A percentile compares a stretch with the other conserved stretches of the same genome.
These are phyloP conservation scores for Scomberomorus guttatus DNA, from an alignment of 2,797 vertebrate species.

Conservation along the genomic window DNA sequence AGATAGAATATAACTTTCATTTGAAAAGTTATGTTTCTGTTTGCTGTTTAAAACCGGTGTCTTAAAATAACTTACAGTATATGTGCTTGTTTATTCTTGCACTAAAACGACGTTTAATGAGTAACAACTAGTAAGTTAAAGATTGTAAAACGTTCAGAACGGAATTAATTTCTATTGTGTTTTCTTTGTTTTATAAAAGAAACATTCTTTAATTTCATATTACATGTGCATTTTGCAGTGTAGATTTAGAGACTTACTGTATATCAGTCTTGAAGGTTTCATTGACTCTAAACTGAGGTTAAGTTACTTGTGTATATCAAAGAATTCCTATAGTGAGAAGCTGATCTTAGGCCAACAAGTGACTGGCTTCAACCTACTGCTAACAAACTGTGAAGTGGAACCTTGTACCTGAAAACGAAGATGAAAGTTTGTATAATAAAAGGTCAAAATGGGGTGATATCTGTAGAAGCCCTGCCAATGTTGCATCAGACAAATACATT, in stretches of 20 bases:
- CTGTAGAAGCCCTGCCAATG: neutral
- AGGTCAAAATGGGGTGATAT: conserved; percentile 1
- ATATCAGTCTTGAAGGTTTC: neutral
- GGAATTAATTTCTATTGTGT: no score
- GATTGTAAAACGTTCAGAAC: no score
- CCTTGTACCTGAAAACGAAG: neutral
- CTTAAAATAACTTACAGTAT: no score
- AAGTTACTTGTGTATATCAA: neutral
- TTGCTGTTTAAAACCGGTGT: no score
- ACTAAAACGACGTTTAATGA: no score
- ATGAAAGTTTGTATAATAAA: neutral
- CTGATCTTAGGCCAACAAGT: neutral
- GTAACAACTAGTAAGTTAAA: no score
- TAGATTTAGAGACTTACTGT: neutral
- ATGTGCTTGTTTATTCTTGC: no score
- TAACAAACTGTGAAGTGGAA: neutral
- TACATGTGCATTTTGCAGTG: neutral
- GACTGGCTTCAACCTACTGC: neutral
- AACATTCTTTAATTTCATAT: neutral
- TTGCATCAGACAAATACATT: neutral
- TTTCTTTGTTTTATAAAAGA: no score
- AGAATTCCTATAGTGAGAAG: neutral
- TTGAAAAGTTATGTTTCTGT: no score
- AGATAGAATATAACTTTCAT: no score
- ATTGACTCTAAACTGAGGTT: neutral